These are phyloP conservation scores for Pyrgilauda ruficollis DNA, from an alignment of 2,113 vertebrate species.

Conservation along the genomic window DNA sequence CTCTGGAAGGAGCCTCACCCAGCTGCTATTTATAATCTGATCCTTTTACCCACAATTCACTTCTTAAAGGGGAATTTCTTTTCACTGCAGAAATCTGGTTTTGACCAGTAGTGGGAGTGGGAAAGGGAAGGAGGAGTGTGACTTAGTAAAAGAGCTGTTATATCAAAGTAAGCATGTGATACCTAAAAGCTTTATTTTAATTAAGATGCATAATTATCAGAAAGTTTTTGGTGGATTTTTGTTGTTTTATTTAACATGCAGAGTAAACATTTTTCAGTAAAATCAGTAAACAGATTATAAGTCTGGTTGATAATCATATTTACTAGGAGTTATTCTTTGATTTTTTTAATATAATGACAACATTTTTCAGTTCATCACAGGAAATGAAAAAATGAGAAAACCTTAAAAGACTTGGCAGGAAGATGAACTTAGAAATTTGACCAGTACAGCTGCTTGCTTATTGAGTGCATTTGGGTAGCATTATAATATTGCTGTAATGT, in stretches of 20 bases:
- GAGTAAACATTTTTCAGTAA: not conserved
- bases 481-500: not conserved
- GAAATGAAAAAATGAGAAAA: not conserved
- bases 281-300: not conserved
- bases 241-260: not conserved
- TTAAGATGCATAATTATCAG: not conserved
- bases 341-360: not conserved
- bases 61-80: constrained; percentile 45
- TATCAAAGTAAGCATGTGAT: not conserved
- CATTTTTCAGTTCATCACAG: not conserved
- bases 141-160: not conserved
- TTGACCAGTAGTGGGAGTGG: not conserved
- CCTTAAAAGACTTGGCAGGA: not conserved
- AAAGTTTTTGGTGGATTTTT: not conserved
- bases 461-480: not conserved
- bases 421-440: not conserved
- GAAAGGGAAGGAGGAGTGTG: not conserved
- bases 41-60: constrained; percentile 35
- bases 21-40: constrained; percentile 54
- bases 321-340: not conserved
- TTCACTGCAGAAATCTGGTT: not conserved
- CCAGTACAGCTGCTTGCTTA: not conserved
- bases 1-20: constrained; percentile 12
- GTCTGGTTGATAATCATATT: not conserved
- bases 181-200: not conserved